phyloP scores from a whole-genome alignment of 2,888 invertebrate genomes.

The Ptychoptera albimana region DNA sequence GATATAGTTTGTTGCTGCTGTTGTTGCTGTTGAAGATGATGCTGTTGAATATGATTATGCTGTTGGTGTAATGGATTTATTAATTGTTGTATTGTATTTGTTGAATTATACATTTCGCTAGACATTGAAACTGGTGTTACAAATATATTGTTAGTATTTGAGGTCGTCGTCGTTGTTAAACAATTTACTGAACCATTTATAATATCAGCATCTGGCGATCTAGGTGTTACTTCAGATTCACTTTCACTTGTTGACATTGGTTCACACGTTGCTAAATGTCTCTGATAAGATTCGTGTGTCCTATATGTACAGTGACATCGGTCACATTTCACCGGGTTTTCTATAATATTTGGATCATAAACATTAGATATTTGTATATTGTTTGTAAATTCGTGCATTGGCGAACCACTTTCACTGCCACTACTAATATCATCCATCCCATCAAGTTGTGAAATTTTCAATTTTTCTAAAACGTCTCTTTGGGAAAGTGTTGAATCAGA shows the following conservation, averaged over 20 bases:
- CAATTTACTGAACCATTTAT: not conserved
- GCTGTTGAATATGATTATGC: slow-evolving; percentile 1
- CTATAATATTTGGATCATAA: slow-evolving; percentile 29
- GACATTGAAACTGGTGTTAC: not conserved
- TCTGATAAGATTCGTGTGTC: slow-evolving; percentile 63
- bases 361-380: slow-evolving; percentile 15
- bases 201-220: slow-evolving; percentile 29
- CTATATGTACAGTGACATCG: slow-evolving; percentile 77
- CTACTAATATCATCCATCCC: slow-evolving; percentile 49
- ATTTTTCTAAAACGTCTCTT: slow-evolving; percentile 8
- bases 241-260: slow-evolving; percentile 61
- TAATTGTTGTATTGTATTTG: slow-evolving; percentile 5
- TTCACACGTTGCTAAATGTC: slow-evolving; percentile 63
- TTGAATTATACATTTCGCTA: slow-evolving; percentile 2
- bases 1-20: slow-evolving; percentile 6
- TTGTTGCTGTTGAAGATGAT: not conserved
- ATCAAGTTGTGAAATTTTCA: slow-evolving; percentile 48
- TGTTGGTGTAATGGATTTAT: not conserved
- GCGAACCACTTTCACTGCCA: slow-evolving; percentile 15
- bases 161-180: slow-evolving; percentile 5
- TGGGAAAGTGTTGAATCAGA: not conserved
- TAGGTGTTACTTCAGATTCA: slow-evolving; percentile 50
- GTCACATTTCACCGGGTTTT: slow-evolving; percentile 59
- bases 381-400: slow-evolving; percentile 29
- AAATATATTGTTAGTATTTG: slow-evolving; percentile 5